A percentile compares a stretch with the other conserved stretches of the same genome.
phyloP scores from a whole-genome alignment of 2,888 invertebrate genomes.

The Desoria tigrina region DNA sequence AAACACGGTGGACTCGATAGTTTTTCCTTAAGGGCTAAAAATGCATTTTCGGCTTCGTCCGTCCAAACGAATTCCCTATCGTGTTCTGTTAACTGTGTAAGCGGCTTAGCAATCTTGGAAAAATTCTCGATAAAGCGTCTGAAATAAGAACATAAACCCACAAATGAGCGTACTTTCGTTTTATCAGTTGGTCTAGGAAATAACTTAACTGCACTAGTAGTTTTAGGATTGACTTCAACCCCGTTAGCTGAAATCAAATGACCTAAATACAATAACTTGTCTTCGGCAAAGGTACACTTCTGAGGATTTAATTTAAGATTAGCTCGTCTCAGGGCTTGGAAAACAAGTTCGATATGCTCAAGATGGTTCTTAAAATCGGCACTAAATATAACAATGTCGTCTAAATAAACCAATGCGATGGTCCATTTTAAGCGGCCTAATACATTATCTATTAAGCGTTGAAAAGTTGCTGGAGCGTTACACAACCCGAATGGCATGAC shows the following conservation, averaged over 20 bases:
- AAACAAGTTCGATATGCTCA: not conserved
- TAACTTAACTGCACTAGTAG: not conserved
- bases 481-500: constrained; percentile 20
- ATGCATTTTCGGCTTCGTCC: not conserved
- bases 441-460: constrained; percentile 10
- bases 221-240: constrained; percentile 11
- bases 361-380: constrained; percentile 11
- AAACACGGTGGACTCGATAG: not conserved
- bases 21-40: constrained; percentile 1
- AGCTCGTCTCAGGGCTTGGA: constrained; percentile 13
- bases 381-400: constrained; percentile 21
- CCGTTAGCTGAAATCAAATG: constrained; percentile 13
- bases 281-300: constrained; percentile 52
- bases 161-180: constrained; percentile 6
- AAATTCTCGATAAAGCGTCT: constrained; percentile 31
- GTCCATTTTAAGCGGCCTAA: constrained; percentile 22
- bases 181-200: constrained; percentile 8
- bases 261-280: constrained; percentile 12
- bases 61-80: not conserved
- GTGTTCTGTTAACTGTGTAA: not conserved
- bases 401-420: constrained; percentile 13
- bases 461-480: constrained; percentile 11
- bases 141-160: constrained; percentile 37
- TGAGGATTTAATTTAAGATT: constrained; percentile 11
- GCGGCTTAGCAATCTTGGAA: constrained; percentile 2